These are phyloP conservation scores for Diprion similis DNA, from an alignment of 1,140 invertebrate genomes.

Conservation along the genomic window DNA sequence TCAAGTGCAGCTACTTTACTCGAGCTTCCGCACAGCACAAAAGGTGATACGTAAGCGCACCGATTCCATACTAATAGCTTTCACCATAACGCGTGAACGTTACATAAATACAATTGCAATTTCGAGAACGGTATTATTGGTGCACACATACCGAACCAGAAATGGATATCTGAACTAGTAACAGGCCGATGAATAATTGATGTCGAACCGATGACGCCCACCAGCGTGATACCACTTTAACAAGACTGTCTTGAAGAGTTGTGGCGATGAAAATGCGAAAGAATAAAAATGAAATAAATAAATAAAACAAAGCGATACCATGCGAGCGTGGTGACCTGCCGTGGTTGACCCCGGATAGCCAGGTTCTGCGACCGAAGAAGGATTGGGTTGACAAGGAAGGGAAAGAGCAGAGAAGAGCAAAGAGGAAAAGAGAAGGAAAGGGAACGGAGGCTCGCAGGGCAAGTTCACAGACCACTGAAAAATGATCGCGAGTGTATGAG, in stretches of 20 bases:
- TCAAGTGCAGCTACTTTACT: too few species aligned
- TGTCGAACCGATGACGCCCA: not conserved
- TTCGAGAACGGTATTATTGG: not conserved
- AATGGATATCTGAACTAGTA: not conserved
- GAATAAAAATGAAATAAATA: slow-evolving; percentile 30
- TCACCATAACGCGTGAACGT: too few species aligned
- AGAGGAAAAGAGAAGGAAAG: not conserved
- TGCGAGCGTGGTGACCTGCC: slow-evolving; percentile 46
- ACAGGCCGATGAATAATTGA: slow-evolving; percentile 7
- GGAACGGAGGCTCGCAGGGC: not conserved
- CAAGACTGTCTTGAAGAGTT: slow-evolving; percentile 23
- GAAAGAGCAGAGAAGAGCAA: not conserved
- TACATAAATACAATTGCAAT: too few species aligned
- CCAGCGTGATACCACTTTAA: slow-evolving; percentile 28
- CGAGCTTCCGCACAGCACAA: too few species aligned
- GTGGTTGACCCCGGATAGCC: slow-evolving; percentile 38
- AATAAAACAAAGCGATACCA: slow-evolving; percentile 39
- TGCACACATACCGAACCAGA: not conserved
- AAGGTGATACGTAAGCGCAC: too few species aligned
- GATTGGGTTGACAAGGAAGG: not conserved
- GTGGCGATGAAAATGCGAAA: slow-evolving; percentile 19
- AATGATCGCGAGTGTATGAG: not conserved
- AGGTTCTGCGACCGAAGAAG: not conserved
- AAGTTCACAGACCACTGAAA: not conserved
- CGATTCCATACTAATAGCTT: too few species aligned